Conservation (phyloP, 2,797 vertebrate species). For the Pangasius larnaudii region DNA sequence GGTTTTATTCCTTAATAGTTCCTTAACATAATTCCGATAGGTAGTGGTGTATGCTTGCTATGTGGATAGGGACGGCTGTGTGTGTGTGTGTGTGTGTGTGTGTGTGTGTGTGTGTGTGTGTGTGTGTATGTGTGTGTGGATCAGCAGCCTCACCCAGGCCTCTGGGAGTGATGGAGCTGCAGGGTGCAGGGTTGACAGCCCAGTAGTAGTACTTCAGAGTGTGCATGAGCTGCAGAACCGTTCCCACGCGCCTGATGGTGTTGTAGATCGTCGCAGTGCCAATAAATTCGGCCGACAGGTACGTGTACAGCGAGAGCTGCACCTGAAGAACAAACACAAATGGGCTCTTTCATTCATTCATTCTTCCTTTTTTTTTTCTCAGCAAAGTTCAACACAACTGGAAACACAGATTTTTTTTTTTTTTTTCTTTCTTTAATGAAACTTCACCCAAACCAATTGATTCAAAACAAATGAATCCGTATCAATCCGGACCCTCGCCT, state of each 20-base stretch:
- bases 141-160: slow-evolving; percentile 79
- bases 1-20: not conserved
- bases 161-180: slow-evolving; percentile 86
- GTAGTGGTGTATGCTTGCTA: not conserved
- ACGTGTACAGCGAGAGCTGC: slow-evolving; percentile 91
- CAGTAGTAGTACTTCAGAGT: slow-evolving; percentile 96
- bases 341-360: not conserved
- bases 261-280: slow-evolving; percentile 91
- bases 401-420: not conserved
- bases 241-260: slow-evolving; percentile 90
- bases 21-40: not conserved
- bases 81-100: not conserved
- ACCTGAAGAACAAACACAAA: slow-evolving; percentile 73
- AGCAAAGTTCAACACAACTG: not conserved
- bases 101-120: slow-evolving; percentile 17
- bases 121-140: slow-evolving; percentile 20
- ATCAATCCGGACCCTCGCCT: not conserved
- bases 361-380: not conserved
- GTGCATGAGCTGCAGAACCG: slow-evolving; percentile 92
- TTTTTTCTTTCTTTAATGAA: not conserved
- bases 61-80: too few species aligned
- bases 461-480: not conserved
- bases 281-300: slow-evolving; percentile 93
- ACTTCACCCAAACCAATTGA: not conserved
- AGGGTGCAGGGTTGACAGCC: slow-evolving; percentile 88